phyloP scores from a whole-genome alignment of 2,888 invertebrate genomes.

The Mesorhabditis belari region DNA sequence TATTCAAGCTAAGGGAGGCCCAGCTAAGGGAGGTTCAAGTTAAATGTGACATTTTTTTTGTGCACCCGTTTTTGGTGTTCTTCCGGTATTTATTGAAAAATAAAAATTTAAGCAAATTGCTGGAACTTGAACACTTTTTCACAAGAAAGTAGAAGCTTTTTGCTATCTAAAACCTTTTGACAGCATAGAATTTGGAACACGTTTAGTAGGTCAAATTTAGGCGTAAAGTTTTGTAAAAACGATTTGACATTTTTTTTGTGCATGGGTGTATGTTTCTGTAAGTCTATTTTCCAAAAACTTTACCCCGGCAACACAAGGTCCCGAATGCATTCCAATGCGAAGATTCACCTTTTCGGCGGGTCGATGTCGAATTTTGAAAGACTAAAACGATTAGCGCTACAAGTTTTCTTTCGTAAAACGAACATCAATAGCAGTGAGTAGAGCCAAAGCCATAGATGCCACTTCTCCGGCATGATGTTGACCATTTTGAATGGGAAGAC shows the following conservation, averaged over 20 bases:
- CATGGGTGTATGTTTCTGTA: too few species aligned
- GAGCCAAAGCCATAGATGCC: constrained; percentile 35
- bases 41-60: too few species aligned
- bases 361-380: constrained; percentile 31
- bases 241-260: neutral
- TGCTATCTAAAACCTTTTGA: too few species aligned
- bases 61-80: too few species aligned
- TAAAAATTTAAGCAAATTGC: too few species aligned
- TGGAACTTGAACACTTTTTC: too few species aligned
- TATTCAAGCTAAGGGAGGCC: too few species aligned
- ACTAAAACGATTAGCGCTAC: constrained; percentile 5
- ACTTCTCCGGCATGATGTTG: constrained; percentile 33
- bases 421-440: constrained; percentile 47
- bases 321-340: constrained; percentile 32
- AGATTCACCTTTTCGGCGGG: constrained; percentile 24
- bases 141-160: too few species aligned
- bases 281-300: constrained; percentile 21
- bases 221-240: neutral
- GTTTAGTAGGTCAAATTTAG: too few species aligned
- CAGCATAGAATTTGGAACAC: too few species aligned
- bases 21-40: too few species aligned
- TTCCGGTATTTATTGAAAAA: too few species aligned
- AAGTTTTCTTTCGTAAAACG: neutral
- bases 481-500: constrained; percentile 29
- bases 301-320: constrained; percentile 29